Evolutionary conservation across 2,888 invertebrate genomes (phyloP).

Genomic region (Andrena fulva): DNA sequence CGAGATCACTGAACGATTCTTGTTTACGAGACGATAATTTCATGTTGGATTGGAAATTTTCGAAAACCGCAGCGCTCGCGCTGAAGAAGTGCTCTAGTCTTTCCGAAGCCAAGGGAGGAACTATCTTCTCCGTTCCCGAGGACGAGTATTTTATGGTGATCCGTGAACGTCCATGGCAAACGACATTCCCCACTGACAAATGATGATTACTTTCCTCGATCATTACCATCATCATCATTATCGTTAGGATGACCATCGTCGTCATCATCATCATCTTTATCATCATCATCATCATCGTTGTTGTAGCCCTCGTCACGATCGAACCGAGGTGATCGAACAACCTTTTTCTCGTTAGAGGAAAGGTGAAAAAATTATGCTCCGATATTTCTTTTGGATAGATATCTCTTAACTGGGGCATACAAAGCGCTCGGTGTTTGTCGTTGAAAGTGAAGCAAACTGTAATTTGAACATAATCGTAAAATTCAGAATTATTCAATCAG

Average conservation of each 20-base stretch:
- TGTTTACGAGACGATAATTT: not conserved
- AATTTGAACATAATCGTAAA: not conserved
- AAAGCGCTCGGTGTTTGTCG: not conserved
- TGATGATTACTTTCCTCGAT: constrained; percentile 80
- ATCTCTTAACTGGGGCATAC: not conserved
- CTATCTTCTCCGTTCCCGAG: constrained; percentile 44
- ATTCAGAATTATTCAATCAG: not conserved
- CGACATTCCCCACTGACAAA: constrained; percentile 81
- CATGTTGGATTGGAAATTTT: not conserved
- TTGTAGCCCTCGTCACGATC: constrained; percentile 8
- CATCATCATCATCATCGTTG: constrained; percentile 36
- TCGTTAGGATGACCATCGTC: constrained; percentile 64
- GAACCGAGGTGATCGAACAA: constrained; percentile 1
- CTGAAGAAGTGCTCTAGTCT: constrained; percentile 32
- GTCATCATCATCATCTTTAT: constrained; percentile 30
- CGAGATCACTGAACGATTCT: not conserved
- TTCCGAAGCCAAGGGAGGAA: constrained; percentile 45
- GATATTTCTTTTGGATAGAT: not conserved
- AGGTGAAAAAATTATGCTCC: not conserved
- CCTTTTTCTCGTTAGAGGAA: not conserved
- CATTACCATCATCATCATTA: constrained; percentile 74
- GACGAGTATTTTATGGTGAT: constrained; percentile 60
- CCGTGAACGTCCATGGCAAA: constrained; percentile 76
- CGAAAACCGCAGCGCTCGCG: not conserved
- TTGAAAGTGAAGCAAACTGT: not conserved